These are phyloP conservation scores for Archilochus colubris DNA, from an alignment of 2,113 vertebrate species.

Conservation along the genomic window DNA sequence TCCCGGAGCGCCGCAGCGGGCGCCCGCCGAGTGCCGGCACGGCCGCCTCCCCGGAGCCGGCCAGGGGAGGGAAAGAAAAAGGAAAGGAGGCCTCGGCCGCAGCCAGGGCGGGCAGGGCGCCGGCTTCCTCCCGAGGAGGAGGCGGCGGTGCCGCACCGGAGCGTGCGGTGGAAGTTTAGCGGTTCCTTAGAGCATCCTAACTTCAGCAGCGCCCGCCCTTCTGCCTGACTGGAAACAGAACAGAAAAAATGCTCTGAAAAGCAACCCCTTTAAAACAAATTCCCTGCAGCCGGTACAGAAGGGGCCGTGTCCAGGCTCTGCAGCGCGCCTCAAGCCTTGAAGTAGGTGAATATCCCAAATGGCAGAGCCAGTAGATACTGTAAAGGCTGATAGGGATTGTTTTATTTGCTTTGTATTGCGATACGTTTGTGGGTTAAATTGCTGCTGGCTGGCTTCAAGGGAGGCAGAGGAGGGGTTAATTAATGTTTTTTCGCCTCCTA, in stretches of 20 bases:
- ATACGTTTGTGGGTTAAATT: background rate
- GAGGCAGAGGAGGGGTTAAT: constrained; percentile 37
- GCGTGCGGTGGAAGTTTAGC: constrained; percentile 46
- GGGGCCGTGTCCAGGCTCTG: background rate
- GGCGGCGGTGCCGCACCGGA: constrained; percentile 7
- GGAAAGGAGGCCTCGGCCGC: background rate
- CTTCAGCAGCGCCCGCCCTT: constrained; percentile 6
- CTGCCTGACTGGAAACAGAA: background rate
- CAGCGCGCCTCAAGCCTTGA: background rate
- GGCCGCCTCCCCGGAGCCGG: constrained; percentile 7
- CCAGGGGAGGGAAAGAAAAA: background rate
- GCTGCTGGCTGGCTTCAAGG: background rate
- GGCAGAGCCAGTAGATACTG: background rate
- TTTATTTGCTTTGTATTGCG: background rate
- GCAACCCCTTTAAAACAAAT: background rate
- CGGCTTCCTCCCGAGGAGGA: background rate
- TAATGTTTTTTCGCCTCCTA: constrained; percentile 17
- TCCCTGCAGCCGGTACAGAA: background rate
- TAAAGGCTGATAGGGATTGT: background rate
- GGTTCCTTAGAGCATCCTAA: constrained; percentile 25
- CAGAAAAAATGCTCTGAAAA: background rate
- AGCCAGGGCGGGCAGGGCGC: background rate
- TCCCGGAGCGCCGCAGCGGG: background rate
- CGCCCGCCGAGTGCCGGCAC: background rate
- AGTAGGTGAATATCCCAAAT: background rate